These are phyloP conservation scores for Diarsia dahlii DNA, from an alignment of 2,888 invertebrate species.

Conservation along the genomic window DNA sequence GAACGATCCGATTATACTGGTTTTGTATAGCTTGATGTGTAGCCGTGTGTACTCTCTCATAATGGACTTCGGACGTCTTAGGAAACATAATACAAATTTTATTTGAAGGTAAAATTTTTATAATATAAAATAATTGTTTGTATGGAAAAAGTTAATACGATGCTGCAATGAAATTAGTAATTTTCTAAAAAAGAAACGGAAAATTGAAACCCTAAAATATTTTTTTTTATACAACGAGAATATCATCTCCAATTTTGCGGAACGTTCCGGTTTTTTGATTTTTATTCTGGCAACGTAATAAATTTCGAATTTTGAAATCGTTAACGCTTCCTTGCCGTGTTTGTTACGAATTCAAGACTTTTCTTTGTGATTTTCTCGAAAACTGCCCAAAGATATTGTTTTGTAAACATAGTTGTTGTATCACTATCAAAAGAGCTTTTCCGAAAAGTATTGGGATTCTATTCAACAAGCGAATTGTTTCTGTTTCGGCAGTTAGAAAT, in stretches of 20 bases:
- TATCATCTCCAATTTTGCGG: background rate
- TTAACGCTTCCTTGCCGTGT: constrained; percentile 75
- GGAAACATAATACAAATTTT: too few relatives aligned
- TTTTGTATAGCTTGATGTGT: too few relatives aligned
- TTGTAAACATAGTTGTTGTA: constrained; percentile 12
- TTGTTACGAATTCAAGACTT: constrained; percentile 49
- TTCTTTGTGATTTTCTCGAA: constrained; percentile 63
- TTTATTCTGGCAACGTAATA: constrained; percentile 59
- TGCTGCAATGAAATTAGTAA: too few relatives aligned
- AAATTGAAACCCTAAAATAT: too few relatives aligned
- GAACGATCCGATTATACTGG: too few relatives aligned
- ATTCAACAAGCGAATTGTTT: constrained; percentile 23
- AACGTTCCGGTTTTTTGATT: constrained; percentile 20
- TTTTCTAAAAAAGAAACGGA: too few relatives aligned
- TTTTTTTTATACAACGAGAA: constrained; percentile 12
- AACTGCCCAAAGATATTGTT: constrained; percentile 34
- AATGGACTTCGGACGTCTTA: too few relatives aligned
- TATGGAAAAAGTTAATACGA: too few relatives aligned
- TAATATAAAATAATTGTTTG: too few relatives aligned
- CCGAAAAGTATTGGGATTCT: constrained; percentile 19
- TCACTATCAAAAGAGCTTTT: constrained; percentile 5
- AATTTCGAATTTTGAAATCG: constrained; percentile 81
- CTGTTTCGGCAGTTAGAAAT: constrained; percentile 44
- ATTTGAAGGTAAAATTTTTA: too few relatives aligned
- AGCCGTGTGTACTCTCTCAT: too few relatives aligned